These are phyloP conservation scores for Enoplosus armatus DNA, from an alignment of 2,797 vertebrate species.

Conservation along the genomic window DNA sequence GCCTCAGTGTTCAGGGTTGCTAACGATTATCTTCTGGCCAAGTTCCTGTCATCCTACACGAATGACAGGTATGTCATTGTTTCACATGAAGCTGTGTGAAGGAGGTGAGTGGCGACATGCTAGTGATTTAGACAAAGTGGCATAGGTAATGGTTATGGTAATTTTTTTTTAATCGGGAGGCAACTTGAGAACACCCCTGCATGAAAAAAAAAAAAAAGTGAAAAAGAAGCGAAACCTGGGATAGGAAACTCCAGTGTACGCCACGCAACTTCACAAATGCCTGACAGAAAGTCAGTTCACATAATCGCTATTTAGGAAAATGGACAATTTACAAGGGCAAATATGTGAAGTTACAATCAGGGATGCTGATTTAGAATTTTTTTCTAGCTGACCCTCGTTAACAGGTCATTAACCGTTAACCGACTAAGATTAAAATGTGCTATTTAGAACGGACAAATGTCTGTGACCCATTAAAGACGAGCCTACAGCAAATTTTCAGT, in stretches of 20 bases:
- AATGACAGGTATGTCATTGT: conserved; percentile 11
- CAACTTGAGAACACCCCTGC: neutral
- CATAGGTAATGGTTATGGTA: neutral
- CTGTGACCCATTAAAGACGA: too few species aligned
- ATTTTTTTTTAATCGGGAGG: neutral
- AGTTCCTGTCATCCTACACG: conserved; percentile 1
- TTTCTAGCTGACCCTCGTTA: too few species aligned
- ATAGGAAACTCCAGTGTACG: neutral
- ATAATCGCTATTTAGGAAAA: too few species aligned
- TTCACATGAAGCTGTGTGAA: neutral
- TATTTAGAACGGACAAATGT: too few species aligned
- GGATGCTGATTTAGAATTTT: too few species aligned
- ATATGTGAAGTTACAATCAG: too few species aligned
- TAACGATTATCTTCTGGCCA: conserved; percentile 43
- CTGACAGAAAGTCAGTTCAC: neutral
- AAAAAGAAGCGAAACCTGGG: neutral
- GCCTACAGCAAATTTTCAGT: too few species aligned
- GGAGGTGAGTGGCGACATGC: neutral
- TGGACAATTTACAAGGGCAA: too few species aligned
- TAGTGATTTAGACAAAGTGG: neutral
- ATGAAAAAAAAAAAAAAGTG: neutral
- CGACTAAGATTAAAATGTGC: too few species aligned
- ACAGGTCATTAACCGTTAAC: too few species aligned
- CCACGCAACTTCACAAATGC: neutral
- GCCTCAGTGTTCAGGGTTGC: conserved; percentile 32